phyloP scores from a whole-genome alignment of 2,797 vertebrate genomes.

The Petrocephalus schoutedeni region DNA sequence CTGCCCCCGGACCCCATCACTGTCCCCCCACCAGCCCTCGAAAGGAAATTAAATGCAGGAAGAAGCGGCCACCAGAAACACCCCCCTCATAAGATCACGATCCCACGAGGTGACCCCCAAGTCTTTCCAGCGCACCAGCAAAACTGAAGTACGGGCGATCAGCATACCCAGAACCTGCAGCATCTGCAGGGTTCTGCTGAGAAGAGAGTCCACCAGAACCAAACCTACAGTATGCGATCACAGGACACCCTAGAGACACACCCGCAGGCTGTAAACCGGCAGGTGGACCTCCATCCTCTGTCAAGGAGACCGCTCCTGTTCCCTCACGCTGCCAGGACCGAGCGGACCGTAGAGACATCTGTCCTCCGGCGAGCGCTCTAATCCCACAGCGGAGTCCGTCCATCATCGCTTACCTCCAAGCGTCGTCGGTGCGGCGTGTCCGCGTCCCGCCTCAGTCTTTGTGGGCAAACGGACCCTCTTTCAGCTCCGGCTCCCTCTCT shows the following conservation, averaged over 20 bases:
- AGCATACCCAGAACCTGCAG: not conserved
- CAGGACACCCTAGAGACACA: not conserved
- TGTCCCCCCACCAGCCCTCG: not conserved
- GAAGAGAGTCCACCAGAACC: not conserved
- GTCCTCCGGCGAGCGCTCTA: not conserved
- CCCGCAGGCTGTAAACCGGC: not conserved
- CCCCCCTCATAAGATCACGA: not conserved
- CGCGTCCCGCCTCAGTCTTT: not conserved
- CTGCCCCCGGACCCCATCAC: not conserved
- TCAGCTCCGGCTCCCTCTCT: not conserved
- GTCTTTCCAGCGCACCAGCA: not conserved
- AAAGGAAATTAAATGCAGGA: not conserved
- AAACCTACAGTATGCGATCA: not conserved
- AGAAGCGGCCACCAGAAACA: not conserved
- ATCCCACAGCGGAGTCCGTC: not conserved
- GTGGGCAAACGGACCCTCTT: not conserved
- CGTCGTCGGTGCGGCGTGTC: not conserved
- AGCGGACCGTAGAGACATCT: not conserved
- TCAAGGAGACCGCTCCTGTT: not conserved
- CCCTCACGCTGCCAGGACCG: not conserved
- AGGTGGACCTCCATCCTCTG: not conserved
- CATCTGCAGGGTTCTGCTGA: not conserved
- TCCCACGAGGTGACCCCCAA: not conserved
- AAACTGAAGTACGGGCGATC: not conserved
- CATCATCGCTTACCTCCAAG: conserved; percentile 2